Evolutionary conservation across 2,888 invertebrate species (phyloP).

Genomic region (Thecocarcelia acutangulata): DNA sequence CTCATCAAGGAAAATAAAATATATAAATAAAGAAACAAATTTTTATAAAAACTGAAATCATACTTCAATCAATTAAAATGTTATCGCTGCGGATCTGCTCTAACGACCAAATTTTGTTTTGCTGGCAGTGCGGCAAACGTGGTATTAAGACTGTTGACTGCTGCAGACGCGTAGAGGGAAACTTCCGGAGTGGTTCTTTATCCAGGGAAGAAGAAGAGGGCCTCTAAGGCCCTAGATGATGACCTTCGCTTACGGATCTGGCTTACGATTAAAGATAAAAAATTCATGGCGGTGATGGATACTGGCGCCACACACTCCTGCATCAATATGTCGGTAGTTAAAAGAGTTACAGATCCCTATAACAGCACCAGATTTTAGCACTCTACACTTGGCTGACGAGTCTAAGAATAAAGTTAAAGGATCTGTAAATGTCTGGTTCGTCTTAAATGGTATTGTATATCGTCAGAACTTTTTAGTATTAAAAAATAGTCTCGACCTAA

Average conservation of each 20-base stretch:
- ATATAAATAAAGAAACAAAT: too few species aligned
- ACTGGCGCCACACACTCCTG: slow-evolving; percentile 29
- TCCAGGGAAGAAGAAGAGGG: not conserved
- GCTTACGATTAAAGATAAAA: slow-evolving; percentile 5
- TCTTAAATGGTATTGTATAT: not conserved
- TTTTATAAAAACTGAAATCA: too few species aligned
- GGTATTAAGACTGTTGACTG: slow-evolving; percentile 15
- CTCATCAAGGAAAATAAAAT: too few species aligned
- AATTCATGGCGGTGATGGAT: not conserved
- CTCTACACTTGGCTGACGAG: slow-evolving; percentile 3
- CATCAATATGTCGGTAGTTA: not conserved
- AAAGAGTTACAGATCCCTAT: slow-evolving; percentile 1
- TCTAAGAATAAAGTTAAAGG: not conserved
- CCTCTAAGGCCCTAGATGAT: slow-evolving; percentile 25
- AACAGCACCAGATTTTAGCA: not conserved
- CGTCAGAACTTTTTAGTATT: slow-evolving; percentile 13
- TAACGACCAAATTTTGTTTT: slow-evolving; percentile 12
- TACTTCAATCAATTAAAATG: too few species aligned
- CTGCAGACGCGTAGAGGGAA: not conserved
- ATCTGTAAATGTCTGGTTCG: not conserved
- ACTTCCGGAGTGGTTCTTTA: not conserved
- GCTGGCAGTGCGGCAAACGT: slow-evolving; percentile 26
- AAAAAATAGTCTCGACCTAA: not conserved
- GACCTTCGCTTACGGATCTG: slow-evolving; percentile 26
- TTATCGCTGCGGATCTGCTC: slow-evolving; percentile 20